Base-by-base conservation (phyloP, 1,140 invertebrate species). In the Eriosoma lanigerum region DNA sequence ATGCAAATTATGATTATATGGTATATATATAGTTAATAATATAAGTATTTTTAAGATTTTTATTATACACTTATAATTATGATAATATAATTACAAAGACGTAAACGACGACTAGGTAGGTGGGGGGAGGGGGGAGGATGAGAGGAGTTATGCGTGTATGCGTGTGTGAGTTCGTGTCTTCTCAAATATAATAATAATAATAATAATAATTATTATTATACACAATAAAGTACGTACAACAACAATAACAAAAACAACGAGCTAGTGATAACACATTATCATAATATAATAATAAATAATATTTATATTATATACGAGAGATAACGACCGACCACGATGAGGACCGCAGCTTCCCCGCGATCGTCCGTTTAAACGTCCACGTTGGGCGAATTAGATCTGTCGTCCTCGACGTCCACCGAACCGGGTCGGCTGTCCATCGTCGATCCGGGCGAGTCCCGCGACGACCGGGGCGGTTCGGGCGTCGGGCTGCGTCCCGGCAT, bases 331-430 rank as follows among this genome's bases (percentile, higher is more conserved):
- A 38, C 32, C 32, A 17, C 60, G 29, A 38, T 8, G 19, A 9
- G 9, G 44, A 24, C 15, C n/a, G 46, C 8, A 21, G 64, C n/a
- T n/a, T n/a, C 26, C 32, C 44, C 12, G 15, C 26, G 62, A 15
- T 66, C 68, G 44, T 52, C n/a, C 3, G 29, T 46, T 82, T 83
- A 84, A 66, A 84, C 82, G 64, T 83, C 82, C 54, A 83, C 81
- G 15, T 81, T 70, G 9, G 83, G 83, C 29, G 83, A 84, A 50
- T 82, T 81, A 12, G 82, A 82, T 17, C 46, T 17, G 73, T 83
- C 82, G 75, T 84, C 84, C 38, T 85, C 84, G 19, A 84, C 83
- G 60, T 85, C 84, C 24, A 85, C 82, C 6, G 83, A 82, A 62
- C 82, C 82, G 15, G 82, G 83, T 52, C 81, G 80, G 80, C 81